These are phyloP conservation scores for Plagiodera versicolora DNA, from an alignment of 2,888 invertebrate species.

Conservation along the genomic window DNA sequence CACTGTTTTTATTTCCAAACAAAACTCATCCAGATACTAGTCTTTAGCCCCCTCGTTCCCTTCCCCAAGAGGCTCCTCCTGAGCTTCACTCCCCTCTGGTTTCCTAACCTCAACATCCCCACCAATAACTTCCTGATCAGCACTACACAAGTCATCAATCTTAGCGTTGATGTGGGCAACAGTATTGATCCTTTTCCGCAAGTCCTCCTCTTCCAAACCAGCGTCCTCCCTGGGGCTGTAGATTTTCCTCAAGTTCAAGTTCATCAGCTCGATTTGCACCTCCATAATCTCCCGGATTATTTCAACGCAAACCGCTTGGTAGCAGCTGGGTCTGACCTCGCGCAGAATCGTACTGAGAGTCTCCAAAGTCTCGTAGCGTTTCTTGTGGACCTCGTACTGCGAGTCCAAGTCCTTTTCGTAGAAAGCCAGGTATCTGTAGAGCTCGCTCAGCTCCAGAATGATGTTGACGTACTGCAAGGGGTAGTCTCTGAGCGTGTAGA, in stretches of 20 bases:
- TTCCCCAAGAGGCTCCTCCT: background rate
- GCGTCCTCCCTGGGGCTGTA: constrained; percentile 38
- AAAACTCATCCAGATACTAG: background rate
- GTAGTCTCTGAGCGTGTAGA: constrained; percentile 62
- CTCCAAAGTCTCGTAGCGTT: constrained; percentile 63
- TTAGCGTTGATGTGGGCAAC: constrained; percentile 40
- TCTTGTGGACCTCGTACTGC: constrained; percentile 62
- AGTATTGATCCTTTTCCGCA: constrained; percentile 36
- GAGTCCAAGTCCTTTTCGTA: constrained; percentile 70
- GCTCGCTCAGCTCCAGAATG: constrained; percentile 63
- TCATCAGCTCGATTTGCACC: constrained; percentile 66
- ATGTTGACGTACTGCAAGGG: constrained; percentile 63
- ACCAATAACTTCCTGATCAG: background rate
- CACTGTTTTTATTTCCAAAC: too few species aligned
- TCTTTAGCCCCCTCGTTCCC: background rate
- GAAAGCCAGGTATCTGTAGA: constrained; percentile 69
- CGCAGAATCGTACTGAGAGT: constrained; percentile 60
- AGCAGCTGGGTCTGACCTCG: constrained; percentile 60
- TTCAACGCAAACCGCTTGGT: constrained; percentile 55
- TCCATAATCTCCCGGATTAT: constrained; percentile 61
- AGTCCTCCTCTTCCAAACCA: constrained; percentile 13
- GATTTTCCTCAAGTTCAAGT: constrained; percentile 62
- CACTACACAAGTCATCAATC: constrained; percentile 27
- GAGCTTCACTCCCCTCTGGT: background rate
- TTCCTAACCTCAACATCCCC: background rate